A percentile compares a stretch with the other conserved stretches of the same genome.
Conservation (phyloP, 2,113 vertebrate species). For the Marmota flaviventris region DNA sequence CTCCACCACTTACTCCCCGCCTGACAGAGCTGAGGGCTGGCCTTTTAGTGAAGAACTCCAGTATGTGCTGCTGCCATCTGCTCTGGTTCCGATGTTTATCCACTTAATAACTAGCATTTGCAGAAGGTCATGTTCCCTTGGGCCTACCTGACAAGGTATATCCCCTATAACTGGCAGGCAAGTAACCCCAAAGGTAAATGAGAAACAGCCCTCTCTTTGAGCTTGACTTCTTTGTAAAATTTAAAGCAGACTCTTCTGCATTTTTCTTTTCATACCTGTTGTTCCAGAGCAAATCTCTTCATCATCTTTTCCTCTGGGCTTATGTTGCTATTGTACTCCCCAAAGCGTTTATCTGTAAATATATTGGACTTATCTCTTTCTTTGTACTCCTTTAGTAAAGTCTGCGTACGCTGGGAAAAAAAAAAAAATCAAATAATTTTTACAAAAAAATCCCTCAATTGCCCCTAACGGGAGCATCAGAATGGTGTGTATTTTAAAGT, state of each 20-base stretch:
- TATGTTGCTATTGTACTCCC: constrained; percentile 93
- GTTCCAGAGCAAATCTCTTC: constrained; percentile 95
- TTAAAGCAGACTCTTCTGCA: fast-evolving
- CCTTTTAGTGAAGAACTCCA: neutral
- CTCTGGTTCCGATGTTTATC: neutral
- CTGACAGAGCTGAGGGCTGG: neutral
- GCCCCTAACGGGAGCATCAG: neutral
- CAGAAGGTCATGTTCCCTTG: neutral
- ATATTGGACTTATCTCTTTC: constrained; percentile 92
- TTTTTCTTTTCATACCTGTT: constrained; percentile 90
- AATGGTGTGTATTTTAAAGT: neutral
- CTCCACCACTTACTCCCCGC: neutral
- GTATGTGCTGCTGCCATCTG: fast-evolving
- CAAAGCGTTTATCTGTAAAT: constrained; percentile 94
- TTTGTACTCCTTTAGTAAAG: constrained; percentile 95
- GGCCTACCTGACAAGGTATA: neutral
- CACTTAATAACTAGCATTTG: neutral
- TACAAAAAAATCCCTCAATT: neutral
- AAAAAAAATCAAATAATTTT: neutral
- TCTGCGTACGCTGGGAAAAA: constrained; percentile 93
- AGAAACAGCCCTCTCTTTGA: neutral
- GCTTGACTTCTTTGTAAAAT: neutral
- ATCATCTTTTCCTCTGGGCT: constrained; percentile 97
- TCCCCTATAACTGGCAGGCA: fast-evolving
- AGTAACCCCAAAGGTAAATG: neutral